phyloP scores from a whole-genome alignment of 2,797 vertebrate genomes.

The Acridotheres tristis region DNA sequence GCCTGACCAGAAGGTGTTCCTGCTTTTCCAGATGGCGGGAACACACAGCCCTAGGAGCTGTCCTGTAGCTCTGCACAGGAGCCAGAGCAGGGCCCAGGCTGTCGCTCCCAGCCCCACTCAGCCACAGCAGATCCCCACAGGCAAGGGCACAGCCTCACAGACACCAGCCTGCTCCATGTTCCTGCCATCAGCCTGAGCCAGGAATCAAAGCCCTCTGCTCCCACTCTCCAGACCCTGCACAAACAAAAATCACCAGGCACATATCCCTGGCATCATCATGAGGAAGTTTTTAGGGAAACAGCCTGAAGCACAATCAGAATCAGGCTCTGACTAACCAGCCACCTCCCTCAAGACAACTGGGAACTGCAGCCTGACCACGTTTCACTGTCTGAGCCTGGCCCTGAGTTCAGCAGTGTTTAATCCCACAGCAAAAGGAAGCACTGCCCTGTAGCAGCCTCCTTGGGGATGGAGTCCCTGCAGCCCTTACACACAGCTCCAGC shows the following conservation, averaged over 20 bases:
- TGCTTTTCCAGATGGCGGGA: neutral
- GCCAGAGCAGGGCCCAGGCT: neutral
- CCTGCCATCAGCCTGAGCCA: neutral
- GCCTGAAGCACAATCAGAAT: neutral
- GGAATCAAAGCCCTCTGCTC: neutral
- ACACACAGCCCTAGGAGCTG: neutral
- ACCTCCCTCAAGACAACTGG: neutral
- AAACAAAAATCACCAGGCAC: neutral
- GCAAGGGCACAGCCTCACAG: neutral
- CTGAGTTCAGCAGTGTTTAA: neutral
- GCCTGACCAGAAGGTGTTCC: neutral
- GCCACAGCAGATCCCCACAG: accelerated
- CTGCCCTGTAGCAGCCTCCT: neutral
- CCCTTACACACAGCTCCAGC: neutral
- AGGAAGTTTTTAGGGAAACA: neutral
- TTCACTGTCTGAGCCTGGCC: neutral
- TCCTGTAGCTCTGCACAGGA: neutral
- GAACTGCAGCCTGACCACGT: accelerated
- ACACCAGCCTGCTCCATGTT: neutral
- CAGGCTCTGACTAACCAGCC: neutral
- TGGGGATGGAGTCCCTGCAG: neutral
- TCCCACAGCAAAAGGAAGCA: accelerated
- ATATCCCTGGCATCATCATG: accelerated
- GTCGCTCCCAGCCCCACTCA: accelerated
- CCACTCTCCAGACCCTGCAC: neutral